These are phyloP conservation scores for Ptyas mucosa DNA, from an alignment of 2,113 vertebrate genomes.

Conservation along the genomic window DNA sequence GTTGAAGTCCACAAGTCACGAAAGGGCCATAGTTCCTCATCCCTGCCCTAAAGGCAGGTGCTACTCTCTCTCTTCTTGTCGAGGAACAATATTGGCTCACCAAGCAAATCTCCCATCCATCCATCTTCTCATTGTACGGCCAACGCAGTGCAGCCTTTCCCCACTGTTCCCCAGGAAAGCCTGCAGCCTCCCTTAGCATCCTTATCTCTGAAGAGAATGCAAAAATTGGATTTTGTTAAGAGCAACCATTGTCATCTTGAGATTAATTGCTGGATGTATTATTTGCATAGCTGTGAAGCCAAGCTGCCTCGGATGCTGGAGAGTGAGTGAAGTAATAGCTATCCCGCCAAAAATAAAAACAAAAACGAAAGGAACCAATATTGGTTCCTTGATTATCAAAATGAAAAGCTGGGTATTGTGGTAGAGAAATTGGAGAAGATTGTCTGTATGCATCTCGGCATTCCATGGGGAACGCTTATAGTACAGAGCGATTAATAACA, in stretches of 20 bases:
- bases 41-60: neutral
- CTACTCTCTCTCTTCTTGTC: neutral
- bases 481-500: conserved; percentile 44
- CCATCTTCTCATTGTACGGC: neutral
- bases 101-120: neutral
- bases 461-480: conserved; percentile 24
- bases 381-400: neutral
- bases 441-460: neutral
- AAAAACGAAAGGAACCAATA: neutral
- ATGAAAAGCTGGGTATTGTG: conserved; percentile 9
- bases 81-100: conserved; percentile 1
- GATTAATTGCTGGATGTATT: neutral
- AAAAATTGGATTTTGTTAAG: neutral
- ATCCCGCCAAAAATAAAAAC: too few relatives aligned
- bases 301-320: neutral
- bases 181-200: neutral
- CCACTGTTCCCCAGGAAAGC: neutral
- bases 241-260: neutral
- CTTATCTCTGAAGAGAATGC: neutral
- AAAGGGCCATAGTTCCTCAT: neutral
- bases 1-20: neutral
- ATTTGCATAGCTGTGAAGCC: conserved; percentile 17
- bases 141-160: neutral
- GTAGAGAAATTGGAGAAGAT: neutral
- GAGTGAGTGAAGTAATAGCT: neutral